Conservation (phyloP, 2,888 invertebrate genomes). For the Petrophora chlorosata region DNA sequence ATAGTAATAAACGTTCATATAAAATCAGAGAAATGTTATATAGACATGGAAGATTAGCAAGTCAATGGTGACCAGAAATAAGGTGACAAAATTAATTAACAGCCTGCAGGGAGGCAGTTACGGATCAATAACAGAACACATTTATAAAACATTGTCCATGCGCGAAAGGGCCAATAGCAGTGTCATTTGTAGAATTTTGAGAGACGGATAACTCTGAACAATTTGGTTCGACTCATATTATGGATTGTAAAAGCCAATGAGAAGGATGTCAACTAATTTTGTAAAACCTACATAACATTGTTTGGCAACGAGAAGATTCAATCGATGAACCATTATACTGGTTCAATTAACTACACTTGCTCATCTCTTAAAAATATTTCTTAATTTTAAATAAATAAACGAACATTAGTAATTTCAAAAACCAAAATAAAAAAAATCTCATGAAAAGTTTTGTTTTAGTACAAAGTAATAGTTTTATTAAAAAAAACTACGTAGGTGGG, state of each 20-base stretch:
- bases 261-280: constrained; percentile 19
- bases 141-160: neutral
- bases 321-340: neutral
- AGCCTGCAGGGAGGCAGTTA: constrained; percentile 13
- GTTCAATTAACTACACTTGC: too few relatives aligned
- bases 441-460: too few relatives aligned
- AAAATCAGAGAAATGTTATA: constrained; percentile 20
- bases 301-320: constrained; percentile 14
- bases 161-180: neutral
- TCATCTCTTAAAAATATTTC: too few relatives aligned
- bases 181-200: constrained; percentile 3
- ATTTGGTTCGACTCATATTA: constrained; percentile 15
- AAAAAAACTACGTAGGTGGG: too few relatives aligned
- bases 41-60: constrained; percentile 15
- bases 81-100: constrained; percentile 24
- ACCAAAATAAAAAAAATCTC: too few relatives aligned
- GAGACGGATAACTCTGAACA: neutral
- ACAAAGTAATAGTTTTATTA: too few relatives aligned
- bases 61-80: constrained; percentile 7
- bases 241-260: constrained; percentile 12
- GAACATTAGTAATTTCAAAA: too few relatives aligned
- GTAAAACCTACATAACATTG: neutral
- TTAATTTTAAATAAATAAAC: too few relatives aligned
- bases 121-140: constrained; percentile 4
- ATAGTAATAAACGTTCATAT: constrained; percentile 35